Base-by-base conservation (phyloP, 2,113 vertebrate genomes). In the Oxygymnocypris stewartii region DNA sequence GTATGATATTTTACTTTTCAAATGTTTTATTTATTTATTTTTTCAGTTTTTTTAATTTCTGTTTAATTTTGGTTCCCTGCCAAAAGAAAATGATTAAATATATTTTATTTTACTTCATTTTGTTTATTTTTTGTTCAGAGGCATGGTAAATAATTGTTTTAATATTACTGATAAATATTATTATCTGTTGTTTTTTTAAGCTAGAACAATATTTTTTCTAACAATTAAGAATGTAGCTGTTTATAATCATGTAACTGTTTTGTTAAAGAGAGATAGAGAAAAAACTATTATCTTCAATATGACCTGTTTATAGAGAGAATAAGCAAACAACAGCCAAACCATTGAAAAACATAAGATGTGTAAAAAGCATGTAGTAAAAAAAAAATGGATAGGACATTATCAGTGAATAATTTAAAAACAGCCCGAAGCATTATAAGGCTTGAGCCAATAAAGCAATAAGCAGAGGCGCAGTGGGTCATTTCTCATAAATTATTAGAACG, bases 401-500 rank as follows among this genome's bases (percentile, higher is more conserved):
- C 23, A 86, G 79, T 89, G 65, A 91, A 91, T 88, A 88, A 91
- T 90, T 90, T 28, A 91, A 75, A 78, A 85, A 88, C 85, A 78
- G 87, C 87, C 89, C 61, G 28, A 84, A 87, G 90, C 81, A 79
- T 88, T 83, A 88, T 84, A 88, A 76, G 85, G 73, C 84, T 75
- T 83, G 77, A 86, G 85, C 71, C 79, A 87, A 86, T 88, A 82
- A 88, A 79, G 86, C 69, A 85, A 75, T 87, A 87, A 87, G 76
- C 84, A 87, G 51, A 65, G 84, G 85, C 88, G 84, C 84, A 87
- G 85, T 74, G 87, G 40, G 85, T 86, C 76, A 82, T 77, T 85
- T 54, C 89, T 89, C 88, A 91, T 91, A 75, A 91, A 90, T 91
- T 90, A 90, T 91, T 89, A 90, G 86, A 82, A 74, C 85, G 75